phyloP scores from a whole-genome alignment of 1,140 invertebrate genomes.

The Drosophila kohkoa region DNA sequence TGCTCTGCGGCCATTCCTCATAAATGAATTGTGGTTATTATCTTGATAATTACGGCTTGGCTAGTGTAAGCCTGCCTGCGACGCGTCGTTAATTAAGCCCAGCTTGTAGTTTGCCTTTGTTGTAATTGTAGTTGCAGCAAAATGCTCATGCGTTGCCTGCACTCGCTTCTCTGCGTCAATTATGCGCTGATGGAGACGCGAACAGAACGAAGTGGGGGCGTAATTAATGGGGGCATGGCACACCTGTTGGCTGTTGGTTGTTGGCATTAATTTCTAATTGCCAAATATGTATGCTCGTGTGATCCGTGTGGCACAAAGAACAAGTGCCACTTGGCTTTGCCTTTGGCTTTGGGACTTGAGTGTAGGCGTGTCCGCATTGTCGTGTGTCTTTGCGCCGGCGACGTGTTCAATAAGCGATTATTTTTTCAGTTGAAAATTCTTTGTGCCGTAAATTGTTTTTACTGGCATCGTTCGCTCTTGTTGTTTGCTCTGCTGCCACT shows the following conservation, averaged over 20 bases:
- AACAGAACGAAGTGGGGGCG: background rate
- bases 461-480: slow-evolving; percentile 36
- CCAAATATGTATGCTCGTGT: slow-evolving; percentile 67
- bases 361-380: slow-evolving; percentile 51
- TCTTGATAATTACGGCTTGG: slow-evolving; percentile 62
- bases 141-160: slow-evolving; percentile 63
- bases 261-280: slow-evolving; percentile 57
- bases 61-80: slow-evolving; percentile 62
- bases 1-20: slow-evolving; percentile 56
- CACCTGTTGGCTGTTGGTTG: slow-evolving; percentile 32
- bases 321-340: slow-evolving; percentile 62
- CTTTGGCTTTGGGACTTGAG: background rate
- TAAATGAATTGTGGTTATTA: slow-evolving; percentile 61
- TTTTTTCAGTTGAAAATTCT: slow-evolving; percentile 76
- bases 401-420: slow-evolving; percentile 82
- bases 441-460: slow-evolving; percentile 71
- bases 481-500: slow-evolving; percentile 57
- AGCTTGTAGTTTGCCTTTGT: slow-evolving; percentile 7
- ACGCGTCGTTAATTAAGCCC: slow-evolving; percentile 41
- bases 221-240: slow-evolving; percentile 52
- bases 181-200: slow-evolving; percentile 24
- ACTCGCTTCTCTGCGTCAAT: slow-evolving; percentile 47
- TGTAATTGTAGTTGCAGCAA: slow-evolving; percentile 42
- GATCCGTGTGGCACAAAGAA: slow-evolving; percentile 32
- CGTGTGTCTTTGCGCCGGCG: slow-evolving; percentile 27